Evolutionary conservation across 2,888 invertebrate species (phyloP), one percentile per base, ranked within the genome.

Genomic region (Notodonta ziczac): DNA sequence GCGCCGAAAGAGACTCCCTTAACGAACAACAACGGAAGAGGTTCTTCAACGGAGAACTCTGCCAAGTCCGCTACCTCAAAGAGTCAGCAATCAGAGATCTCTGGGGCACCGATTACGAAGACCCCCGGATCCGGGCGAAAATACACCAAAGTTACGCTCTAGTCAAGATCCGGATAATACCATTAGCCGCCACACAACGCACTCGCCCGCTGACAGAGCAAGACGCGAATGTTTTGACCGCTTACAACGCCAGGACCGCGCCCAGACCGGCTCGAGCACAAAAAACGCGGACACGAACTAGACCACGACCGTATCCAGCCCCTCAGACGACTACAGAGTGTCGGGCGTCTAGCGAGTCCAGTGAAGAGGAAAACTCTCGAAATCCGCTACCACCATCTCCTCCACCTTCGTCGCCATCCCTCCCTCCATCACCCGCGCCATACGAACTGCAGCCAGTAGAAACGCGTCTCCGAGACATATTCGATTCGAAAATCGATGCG

Each of bases 41-140:
- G 16, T 94, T 94, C 78, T 94, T 94, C 69, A 94, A 94, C 65
- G 94, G 94, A n/a, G 94, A 94, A 79, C 84, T 94, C 0, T 94
- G 94, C 61, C 94, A 94, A 86, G 94, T 94, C 0, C 79, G 92
- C 12, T 94, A 89, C 66, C 82, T 94, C 3, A 94, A 94, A 68
- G 94, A 94, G 80, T 88, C 94, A 5, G 94, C 94, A 0, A 94
- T 94, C n/a, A 79, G 92, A 73, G 94, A 94, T 56, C 86, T 94
- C 7, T 94, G 94, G 94, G 94, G 94, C 9, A 70, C 87, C 5
- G 94, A 93, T 64, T 94, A 94, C 62, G 91, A 94, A 62, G 92
- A 94, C 62, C 93, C 93, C 8, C 82, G 91, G 24, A 94, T 94
- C 56, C 86, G 85, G 68, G 88, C 89, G 0, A 94, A 94, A 71